Base-by-base conservation (phyloP, 1,140 invertebrate genomes). In the Drosophila fuyamai region DNA sequence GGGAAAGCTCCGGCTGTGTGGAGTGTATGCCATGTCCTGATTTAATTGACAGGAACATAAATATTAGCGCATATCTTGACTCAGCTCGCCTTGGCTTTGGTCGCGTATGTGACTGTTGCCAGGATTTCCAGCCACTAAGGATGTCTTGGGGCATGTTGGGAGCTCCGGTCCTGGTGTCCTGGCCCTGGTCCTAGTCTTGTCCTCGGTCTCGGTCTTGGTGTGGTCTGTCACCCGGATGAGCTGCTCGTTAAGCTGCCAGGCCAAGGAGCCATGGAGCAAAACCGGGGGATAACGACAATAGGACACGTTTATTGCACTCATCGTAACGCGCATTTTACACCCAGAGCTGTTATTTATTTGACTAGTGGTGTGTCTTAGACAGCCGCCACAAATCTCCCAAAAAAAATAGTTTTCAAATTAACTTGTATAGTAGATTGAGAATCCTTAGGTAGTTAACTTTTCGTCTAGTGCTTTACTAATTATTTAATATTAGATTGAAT, bases 21-120 rank as follows among this genome's bases (percentile, higher is more conserved):
- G 46, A 32, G 65, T 77, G 70, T 78, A 70, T 68, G 74, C 57
- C 84, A 88, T 89, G 84, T 89, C 84, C 84, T 89, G 84, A 89
- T 89, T 89, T 89, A 89, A 89, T 89, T 89, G 84, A 89, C 84
- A 89, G 84, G 84, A 89, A 89, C 84, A 89, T 90, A 89, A 89
- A 89, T 89, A 89, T 89, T 90, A 89, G 84, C 84, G 77, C 77
- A 89, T 89, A 88, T 88, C 83, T 88, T 89, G 71, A 78, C 84
- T 83, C 72, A 76, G 71, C 71, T 76, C 65, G 65, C 57, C 75
- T 71, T 77, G 63, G 51, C 51, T 73, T 53, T 27, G 36, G 23
- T 57, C 46, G 44, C 61, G 75, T 79, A 72, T 86, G 82, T 85
- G 82, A 79, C 76, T 75, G 66, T 50, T 71, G 68, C 68, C 66